Evolutionary conservation across 2,888 invertebrate genomes (phyloP).

Genomic region (Tribolium freemani): DNA sequence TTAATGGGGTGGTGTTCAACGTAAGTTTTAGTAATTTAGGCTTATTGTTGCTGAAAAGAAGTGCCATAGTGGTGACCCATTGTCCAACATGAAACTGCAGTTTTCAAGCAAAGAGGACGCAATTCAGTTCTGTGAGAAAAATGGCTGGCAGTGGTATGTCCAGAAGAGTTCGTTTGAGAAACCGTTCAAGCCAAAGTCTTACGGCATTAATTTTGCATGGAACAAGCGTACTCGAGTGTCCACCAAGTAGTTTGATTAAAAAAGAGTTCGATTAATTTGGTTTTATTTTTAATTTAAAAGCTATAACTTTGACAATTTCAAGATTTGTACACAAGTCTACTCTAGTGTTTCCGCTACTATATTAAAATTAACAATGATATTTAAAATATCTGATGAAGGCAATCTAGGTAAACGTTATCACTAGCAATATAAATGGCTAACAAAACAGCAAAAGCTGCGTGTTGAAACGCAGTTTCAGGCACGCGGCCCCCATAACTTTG

Average conservation of each 20-base stretch:
- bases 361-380: constrained; percentile 53
- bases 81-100: constrained; percentile 90
- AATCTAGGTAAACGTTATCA: constrained; percentile 58
- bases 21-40: constrained; percentile 70
- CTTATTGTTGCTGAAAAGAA: not conserved
- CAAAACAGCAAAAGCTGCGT: constrained; percentile 39
- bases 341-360: constrained; percentile 39
- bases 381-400: constrained; percentile 58
- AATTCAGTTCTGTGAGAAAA: constrained; percentile 91
- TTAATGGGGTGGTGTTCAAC: constrained; percentile 98
- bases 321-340: constrained; percentile 50
- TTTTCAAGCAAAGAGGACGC: constrained; percentile 90
- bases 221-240: constrained; percentile 94
- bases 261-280: constrained; percentile 21
- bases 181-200: constrained; percentile 86
- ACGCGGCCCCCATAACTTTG: constrained; percentile 29
- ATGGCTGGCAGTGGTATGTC: constrained; percentile 93
- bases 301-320: constrained; percentile 52
- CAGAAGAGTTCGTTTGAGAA: constrained; percentile 82
- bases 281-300: constrained; percentile 52
- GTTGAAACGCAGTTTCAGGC: constrained; percentile 3
- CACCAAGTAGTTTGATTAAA: constrained; percentile 80
- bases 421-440: constrained; percentile 48
- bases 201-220: constrained; percentile 97
- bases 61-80: constrained; percentile 85